Evolutionary conservation across 2,113 vertebrate species (phyloP).

Genomic region (Peucedramus taeniatus): DNA sequence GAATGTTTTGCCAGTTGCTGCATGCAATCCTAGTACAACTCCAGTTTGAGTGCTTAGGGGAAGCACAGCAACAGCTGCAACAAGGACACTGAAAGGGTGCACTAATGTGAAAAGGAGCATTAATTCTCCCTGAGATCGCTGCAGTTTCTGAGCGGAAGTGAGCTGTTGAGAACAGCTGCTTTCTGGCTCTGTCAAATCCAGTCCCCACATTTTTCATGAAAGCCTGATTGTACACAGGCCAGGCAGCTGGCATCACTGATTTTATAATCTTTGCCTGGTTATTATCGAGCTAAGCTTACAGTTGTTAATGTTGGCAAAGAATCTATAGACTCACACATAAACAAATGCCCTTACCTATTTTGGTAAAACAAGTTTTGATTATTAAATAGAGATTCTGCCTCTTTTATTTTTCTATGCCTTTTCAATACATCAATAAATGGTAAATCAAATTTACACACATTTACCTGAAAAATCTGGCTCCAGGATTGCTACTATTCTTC

Average conservation of each 20-base stretch:
- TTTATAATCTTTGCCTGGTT: conserved; percentile 16
- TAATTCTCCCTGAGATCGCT: background rate
- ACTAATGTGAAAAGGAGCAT: background rate
- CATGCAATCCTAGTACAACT: background rate
- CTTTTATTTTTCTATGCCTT: background rate
- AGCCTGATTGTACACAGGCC: conserved; percentile 12
- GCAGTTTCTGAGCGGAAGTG: background rate
- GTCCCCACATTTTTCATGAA: conserved; percentile 28
- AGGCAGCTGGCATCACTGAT: conserved; percentile 22
- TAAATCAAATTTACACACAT: background rate
- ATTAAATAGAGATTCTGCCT: background rate
- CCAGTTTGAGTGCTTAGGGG: background rate
- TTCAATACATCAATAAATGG: background rate
- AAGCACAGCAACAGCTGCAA: background rate
- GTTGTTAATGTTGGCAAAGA: conserved; percentile 9
- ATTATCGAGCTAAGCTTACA: background rate
- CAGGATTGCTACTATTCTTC: background rate
- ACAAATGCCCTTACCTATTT: background rate
- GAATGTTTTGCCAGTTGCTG: background rate
- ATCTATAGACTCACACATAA: background rate
- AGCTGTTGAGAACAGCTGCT: conserved; percentile 26
- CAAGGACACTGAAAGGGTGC: background rate
- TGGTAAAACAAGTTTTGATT: background rate
- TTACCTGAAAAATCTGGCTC: background rate
- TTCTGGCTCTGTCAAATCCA: background rate